Conservation (phyloP, 2,113 vertebrate species). For the Osmerus eperlanus region DNA sequence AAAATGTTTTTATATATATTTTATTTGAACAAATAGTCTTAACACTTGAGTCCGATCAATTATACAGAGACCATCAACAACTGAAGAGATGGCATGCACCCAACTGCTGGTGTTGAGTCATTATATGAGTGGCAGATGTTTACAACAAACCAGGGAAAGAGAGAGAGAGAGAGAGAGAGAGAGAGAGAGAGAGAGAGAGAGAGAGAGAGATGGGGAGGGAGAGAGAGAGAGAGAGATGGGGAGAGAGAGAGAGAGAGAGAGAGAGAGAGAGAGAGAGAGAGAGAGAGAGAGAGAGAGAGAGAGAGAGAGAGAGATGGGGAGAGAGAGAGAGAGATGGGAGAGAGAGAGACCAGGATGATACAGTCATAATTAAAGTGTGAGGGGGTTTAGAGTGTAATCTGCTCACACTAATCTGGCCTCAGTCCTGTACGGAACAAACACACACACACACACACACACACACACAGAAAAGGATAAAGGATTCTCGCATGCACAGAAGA, state of each 20-base stretch:
- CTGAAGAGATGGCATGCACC: not conserved
- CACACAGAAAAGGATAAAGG: not conserved
- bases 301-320: not conserved
- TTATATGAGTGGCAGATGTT: slow-evolving; percentile 49
- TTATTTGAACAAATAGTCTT: too few relatives aligned
- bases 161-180: slow-evolving; percentile 49
- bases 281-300: not conserved
- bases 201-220: not conserved
- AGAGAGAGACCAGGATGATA: slow-evolving; percentile 40
- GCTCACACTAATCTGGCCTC: slow-evolving; percentile 85
- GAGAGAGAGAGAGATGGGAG: not conserved
- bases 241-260: not conserved
- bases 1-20: too few relatives aligned
- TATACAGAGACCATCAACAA: not conserved
- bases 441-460: not conserved
- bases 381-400: slow-evolving; percentile 90
- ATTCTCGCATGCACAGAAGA: not conserved
- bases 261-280: not conserved
- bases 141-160: slow-evolving; percentile 25
- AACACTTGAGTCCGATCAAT: too few relatives aligned
- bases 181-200: not conserved
- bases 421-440: slow-evolving; percentile 51
- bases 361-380: slow-evolving; percentile 95
- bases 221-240: not conserved
- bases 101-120: not conserved